A percentile compares a stretch with the other conserved stretches of the same genome.
These are phyloP conservation scores for Pantherophis guttatus DNA, from an alignment of 2,113 vertebrate genomes.

Conservation along the genomic window DNA sequence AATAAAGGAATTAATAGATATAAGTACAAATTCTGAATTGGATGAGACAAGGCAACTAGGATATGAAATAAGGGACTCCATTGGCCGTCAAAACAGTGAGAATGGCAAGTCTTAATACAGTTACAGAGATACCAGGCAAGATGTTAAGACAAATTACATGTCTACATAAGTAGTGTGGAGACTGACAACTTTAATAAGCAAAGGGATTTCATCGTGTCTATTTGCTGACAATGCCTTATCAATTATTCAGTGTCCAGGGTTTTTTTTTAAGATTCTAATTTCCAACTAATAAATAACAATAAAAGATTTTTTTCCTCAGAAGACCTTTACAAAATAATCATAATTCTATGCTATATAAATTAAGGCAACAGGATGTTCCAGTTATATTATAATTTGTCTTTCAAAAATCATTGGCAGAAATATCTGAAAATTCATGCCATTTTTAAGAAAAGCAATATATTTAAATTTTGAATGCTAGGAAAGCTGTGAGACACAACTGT, in stretches of 20 bases:
- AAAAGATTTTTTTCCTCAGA: constrained; percentile 8
- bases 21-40: not conserved
- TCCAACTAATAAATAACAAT: not conserved
- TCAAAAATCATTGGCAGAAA: not conserved
- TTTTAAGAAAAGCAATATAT: not conserved
- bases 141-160: not conserved
- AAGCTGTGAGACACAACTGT: not conserved
- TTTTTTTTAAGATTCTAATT: not conserved
- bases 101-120: not conserved
- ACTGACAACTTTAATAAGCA: not conserved
- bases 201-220: not conserved
- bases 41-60: not conserved
- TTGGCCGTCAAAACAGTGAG: no score
- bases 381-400: not conserved
- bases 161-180: not conserved
- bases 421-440: not conserved
- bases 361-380: not conserved
- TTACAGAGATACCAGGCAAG: no score
- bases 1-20: not conserved
- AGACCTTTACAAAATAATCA: constrained; percentile 14
- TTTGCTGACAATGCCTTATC: not conserved
- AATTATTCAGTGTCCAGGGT: not conserved
- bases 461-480: not conserved
- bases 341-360: no score
- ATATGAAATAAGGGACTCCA: not conserved